phyloP scores from a whole-genome alignment of 2,888 invertebrate genomes.

The Hyles lineata region DNA sequence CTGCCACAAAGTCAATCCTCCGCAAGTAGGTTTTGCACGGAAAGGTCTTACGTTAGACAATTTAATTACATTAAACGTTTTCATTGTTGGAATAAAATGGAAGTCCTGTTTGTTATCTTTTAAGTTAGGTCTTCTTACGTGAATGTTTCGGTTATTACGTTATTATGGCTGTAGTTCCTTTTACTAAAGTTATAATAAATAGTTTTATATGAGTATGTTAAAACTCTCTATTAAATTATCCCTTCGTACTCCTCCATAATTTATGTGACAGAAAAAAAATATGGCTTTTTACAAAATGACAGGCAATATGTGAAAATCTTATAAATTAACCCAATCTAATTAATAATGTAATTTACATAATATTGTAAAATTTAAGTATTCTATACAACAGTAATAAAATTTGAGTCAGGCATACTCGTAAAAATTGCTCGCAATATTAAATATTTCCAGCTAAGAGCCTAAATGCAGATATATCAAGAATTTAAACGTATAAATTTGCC shows the following conservation, averaged over 20 bases:
- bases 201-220: too few relatives aligned
- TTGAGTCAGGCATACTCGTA: neutral
- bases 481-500: conserved; percentile 19
- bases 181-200: too few relatives aligned
- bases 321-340: too few relatives aligned
- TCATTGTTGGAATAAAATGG: neutral
- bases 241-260: too few relatives aligned
- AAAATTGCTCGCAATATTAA: neutral
- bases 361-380: too few relatives aligned
- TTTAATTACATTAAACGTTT: conserved; percentile 23
- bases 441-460: neutral
- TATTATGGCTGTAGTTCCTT: neutral
- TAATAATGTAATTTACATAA: too few relatives aligned
- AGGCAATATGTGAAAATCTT: too few relatives aligned
- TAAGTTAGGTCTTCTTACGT: too few relatives aligned
- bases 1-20: conserved; percentile 26
- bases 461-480: conserved; percentile 14
- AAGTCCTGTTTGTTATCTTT: neutral
- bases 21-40: conserved; percentile 15
- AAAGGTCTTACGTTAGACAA: conserved; percentile 21
- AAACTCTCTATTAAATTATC: too few relatives aligned
- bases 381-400: neutral
- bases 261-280: too few relatives aligned
- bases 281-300: too few relatives aligned
- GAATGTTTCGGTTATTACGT: neutral